Evolutionary conservation across 1,140 invertebrate species (phyloP).

Genomic region (Calycopis cecrops): DNA sequence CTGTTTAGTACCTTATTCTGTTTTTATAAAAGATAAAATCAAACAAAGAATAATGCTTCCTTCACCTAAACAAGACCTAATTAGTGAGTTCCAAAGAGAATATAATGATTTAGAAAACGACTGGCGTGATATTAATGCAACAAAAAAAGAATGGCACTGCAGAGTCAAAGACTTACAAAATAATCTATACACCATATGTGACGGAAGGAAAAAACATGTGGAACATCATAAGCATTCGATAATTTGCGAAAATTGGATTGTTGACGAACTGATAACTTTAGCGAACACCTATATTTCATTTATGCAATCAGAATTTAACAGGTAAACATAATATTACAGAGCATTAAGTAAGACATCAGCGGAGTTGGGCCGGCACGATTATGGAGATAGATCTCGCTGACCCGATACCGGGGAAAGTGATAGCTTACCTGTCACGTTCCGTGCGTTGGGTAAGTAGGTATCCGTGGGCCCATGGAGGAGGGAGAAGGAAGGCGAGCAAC

Average conservation of each 20-base stretch:
- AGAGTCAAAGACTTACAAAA: constrained; percentile 56
- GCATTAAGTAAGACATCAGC: no score
- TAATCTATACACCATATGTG: constrained; percentile 70
- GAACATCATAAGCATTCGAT: constrained; percentile 68
- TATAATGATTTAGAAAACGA: constrained; percentile 77
- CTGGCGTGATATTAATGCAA: constrained; percentile 67
- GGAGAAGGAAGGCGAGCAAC: no score
- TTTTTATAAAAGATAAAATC: constrained; percentile 72
- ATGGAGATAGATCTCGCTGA: no score
- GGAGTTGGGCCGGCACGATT: no score
- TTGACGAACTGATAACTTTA: constrained; percentile 68
- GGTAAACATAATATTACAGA: no score
- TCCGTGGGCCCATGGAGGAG: no score
- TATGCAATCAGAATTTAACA: constrained; percentile 76
- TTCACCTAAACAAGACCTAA: constrained; percentile 73
- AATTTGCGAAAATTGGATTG: constrained; percentile 73
- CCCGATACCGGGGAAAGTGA: no score
- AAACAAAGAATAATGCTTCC: constrained; percentile 71
- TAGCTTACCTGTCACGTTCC: no score
- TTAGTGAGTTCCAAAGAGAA: constrained; percentile 72
- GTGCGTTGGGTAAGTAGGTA: no score
- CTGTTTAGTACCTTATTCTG: constrained; percentile 70
- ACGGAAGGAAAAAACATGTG: constrained; percentile 67
- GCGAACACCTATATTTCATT: constrained; percentile 73
- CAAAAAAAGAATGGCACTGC: constrained; percentile 69